These are phyloP conservation scores for Cheilinus undulatus DNA, from an alignment of 2,113 vertebrate species.

Conservation along the genomic window DNA sequence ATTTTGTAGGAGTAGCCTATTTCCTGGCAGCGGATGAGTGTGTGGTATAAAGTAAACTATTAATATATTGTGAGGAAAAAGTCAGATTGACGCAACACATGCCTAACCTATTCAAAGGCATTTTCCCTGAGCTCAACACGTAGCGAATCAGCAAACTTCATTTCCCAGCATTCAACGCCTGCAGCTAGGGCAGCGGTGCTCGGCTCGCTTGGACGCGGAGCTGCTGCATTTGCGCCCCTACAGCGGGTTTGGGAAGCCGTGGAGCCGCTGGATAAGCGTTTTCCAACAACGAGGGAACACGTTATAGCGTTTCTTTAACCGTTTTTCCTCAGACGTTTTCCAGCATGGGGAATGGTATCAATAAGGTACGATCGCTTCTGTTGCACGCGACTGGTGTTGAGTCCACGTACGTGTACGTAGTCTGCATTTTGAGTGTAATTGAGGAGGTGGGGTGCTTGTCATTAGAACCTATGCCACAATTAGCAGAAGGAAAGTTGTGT, in stretches of 20 bases:
- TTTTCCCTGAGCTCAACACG: neutral
- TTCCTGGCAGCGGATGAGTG: neutral
- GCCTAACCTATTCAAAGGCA: neutral
- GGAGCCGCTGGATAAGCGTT: slow-evolving; percentile 5
- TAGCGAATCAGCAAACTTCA: slow-evolving; percentile 48
- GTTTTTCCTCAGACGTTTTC: neutral
- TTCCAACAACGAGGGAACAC: neutral
- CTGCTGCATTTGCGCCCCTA: slow-evolving; percentile 10
- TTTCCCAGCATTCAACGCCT: slow-evolving; percentile 57
- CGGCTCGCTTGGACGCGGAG: slow-evolving; percentile 5
- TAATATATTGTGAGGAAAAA: no score
- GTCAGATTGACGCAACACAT: neutral
- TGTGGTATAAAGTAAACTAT: no score
- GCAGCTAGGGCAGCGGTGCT: slow-evolving; percentile 28
- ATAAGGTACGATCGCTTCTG: slow-evolving; percentile 73
- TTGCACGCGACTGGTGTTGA: neutral
- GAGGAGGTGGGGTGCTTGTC: neutral
- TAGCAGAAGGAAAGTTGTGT: neutral
- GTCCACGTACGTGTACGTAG: slow-evolving; percentile 6
- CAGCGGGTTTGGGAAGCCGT: slow-evolving; percentile 22
- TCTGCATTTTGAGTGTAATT: neutral
- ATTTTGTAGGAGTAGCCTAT: no score
- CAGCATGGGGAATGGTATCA: slow-evolving; percentile 83
- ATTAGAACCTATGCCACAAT: neutral
- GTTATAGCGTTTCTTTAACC: neutral